Evolutionary conservation across 2,888 invertebrate genomes (phyloP).

Genomic region (Temnothorax ravouxi): DNA sequence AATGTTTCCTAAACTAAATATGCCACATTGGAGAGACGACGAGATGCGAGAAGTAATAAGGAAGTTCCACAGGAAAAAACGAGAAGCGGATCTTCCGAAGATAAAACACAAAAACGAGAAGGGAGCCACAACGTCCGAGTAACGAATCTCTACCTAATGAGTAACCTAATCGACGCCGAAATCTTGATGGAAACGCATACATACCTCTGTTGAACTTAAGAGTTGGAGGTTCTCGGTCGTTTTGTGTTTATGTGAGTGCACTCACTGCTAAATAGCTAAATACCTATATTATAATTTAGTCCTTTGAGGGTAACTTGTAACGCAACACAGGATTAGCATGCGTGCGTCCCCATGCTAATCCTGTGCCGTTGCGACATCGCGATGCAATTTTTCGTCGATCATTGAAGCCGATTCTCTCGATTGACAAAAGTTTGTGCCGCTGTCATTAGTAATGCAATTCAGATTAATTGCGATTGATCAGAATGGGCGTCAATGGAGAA

Average conservation of each 20-base stretch:
- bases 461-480: neutral
- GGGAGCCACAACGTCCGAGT: slow-evolving; percentile 7
- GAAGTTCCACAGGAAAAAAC: slow-evolving; percentile 27
- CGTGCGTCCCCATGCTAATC: slow-evolving; percentile 63
- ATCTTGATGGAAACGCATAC: slow-evolving; percentile 83
- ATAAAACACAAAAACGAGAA: slow-evolving; percentile 12
- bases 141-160: slow-evolving; percentile 73
- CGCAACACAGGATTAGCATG: slow-evolving; percentile 70
- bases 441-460: neutral
- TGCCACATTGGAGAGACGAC: slow-evolving; percentile 50
- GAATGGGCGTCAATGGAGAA: slow-evolving; percentile 74
- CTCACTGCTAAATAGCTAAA: slow-evolving; percentile 84
- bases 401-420: slow-evolving; percentile 59
- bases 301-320: slow-evolving; percentile 75
- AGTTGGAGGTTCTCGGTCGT: slow-evolving; percentile 65
- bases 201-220: slow-evolving; percentile 83
- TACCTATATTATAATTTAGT: slow-evolving; percentile 82
- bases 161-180: slow-evolving; percentile 83
- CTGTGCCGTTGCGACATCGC: slow-evolving; percentile 74
- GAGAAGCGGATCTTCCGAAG: slow-evolving; percentile 9
- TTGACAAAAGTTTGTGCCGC: neutral
- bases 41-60: slow-evolving; percentile 45
- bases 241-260: slow-evolving; percentile 71
- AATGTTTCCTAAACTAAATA: slow-evolving; percentile 65
- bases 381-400: slow-evolving; percentile 69